Evolutionary conservation across 2,797 vertebrate genomes (phyloP).

Genomic region (Anniella stebbinsi): DNA sequence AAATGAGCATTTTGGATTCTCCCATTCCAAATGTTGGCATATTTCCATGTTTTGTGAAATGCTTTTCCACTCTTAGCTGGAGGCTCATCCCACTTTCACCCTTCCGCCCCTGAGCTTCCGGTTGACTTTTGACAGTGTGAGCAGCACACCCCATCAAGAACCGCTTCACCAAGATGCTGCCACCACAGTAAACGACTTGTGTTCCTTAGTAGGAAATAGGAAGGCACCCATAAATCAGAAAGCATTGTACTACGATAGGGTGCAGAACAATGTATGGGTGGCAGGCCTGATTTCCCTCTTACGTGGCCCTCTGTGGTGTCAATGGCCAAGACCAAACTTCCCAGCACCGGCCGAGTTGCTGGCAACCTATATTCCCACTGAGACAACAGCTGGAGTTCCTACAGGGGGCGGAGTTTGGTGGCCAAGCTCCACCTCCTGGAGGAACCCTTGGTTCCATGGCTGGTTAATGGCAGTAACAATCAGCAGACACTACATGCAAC

Average conservation of each 20-base stretch:
- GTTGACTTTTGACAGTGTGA: background rate
- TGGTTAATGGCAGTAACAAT: background rate
- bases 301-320: too few species aligned
- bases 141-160: background rate
- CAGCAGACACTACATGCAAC: background rate
- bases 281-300: too few species aligned
- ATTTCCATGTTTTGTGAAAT: background rate
- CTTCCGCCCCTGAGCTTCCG: background rate
- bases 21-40: background rate
- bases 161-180: background rate
- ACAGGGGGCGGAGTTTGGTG: too few species aligned
- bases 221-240: background rate
- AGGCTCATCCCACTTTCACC: background rate
- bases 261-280: too few species aligned
- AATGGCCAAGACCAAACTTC: too few species aligned
- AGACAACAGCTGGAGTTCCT: too few species aligned
- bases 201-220: background rate
- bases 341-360: too few species aligned
- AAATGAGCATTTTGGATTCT: background rate
- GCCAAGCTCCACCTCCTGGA: too few species aligned
- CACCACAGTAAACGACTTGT: background rate
- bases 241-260: background rate
- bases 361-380: too few species aligned
- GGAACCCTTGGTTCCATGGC: too few species aligned
- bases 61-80: background rate